Conservation (phyloP, 2,888 invertebrate species). For the Tachina lurida region DNA sequence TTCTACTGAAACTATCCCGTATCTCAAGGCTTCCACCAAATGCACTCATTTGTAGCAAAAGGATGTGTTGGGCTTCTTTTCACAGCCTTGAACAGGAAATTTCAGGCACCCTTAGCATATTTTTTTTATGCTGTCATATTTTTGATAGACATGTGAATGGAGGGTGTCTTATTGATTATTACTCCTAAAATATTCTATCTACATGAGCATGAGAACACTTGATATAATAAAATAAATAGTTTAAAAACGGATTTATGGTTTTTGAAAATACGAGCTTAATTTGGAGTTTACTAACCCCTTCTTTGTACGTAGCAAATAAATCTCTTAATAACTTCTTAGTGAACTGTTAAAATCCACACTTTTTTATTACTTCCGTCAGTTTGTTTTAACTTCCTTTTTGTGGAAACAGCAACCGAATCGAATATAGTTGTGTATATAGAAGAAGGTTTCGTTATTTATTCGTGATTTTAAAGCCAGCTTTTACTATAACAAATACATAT, state of each 20-base stretch:
- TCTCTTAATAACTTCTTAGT: constrained; percentile 31
- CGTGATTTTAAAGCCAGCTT: too few relatives aligned
- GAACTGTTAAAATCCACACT: constrained; percentile 55
- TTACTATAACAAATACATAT: too few relatives aligned
- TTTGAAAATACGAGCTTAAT: constrained; percentile 2
- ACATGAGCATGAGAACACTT: constrained; percentile 23
- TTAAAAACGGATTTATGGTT: constrained; percentile 14
- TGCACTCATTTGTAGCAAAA: background rate
- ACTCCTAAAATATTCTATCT: background rate
- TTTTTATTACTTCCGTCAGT: constrained; percentile 51
- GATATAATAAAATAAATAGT: background rate
- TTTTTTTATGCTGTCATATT: constrained; percentile 62
- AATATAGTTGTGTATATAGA: too few relatives aligned
- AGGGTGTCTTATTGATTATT: constrained; percentile 29
- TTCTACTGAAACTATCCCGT: constrained; percentile 19
- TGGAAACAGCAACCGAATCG: too few relatives aligned
- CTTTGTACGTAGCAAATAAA: constrained; percentile 4
- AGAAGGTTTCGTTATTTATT: too few relatives aligned
- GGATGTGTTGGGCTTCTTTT: background rate
- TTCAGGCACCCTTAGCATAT: constrained; percentile 50
- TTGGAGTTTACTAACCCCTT: constrained; percentile 35
- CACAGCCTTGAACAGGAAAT: constrained; percentile 23
- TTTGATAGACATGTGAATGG: constrained; percentile 68
- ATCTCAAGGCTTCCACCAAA: constrained; percentile 22
- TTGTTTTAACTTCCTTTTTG: background rate